Evolutionary conservation across 2,113 vertebrate genomes (phyloP).

Genomic region (Clarias magur): DNA sequence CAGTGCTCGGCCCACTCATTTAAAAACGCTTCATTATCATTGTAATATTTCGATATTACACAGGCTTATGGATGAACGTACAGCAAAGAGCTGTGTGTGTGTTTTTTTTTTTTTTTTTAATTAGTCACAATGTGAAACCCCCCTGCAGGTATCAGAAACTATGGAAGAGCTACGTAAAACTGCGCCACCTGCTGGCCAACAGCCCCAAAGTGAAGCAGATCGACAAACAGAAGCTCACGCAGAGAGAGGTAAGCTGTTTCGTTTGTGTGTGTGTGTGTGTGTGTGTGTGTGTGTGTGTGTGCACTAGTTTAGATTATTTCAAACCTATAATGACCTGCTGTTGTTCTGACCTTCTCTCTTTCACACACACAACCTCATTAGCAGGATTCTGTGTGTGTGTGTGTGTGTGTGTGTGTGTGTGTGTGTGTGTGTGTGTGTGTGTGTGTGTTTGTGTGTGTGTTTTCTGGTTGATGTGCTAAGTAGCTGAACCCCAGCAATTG

Average conservation of each 20-base stretch:
- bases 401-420: background rate
- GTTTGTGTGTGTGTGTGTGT: background rate
- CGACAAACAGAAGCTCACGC: slow-evolving; percentile 97
- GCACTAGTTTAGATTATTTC: background rate
- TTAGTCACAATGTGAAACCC: background rate
- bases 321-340: background rate
- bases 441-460: background rate
- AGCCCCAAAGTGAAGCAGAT: slow-evolving; percentile 98
- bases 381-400: background rate
- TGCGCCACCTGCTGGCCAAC: slow-evolving; percentile 96
- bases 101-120: background rate
- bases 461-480: background rate
- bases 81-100: background rate
- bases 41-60: background rate
- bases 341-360: background rate
- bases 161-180: slow-evolving; percentile 98
- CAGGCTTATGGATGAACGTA: background rate
- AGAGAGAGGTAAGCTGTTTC: slow-evolving; percentile 85
- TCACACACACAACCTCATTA: background rate
- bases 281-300: background rate
- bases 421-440: background rate
- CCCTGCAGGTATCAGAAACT: slow-evolving; percentile 91
- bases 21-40: background rate
- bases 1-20: background rate
- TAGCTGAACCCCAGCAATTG: background rate